A percentile compares a stretch with the other conserved stretches of the same genome.
Evolutionary conservation across 2,797 vertebrate genomes (phyloP).

Genomic region (Okamejei kenojei): DNA sequence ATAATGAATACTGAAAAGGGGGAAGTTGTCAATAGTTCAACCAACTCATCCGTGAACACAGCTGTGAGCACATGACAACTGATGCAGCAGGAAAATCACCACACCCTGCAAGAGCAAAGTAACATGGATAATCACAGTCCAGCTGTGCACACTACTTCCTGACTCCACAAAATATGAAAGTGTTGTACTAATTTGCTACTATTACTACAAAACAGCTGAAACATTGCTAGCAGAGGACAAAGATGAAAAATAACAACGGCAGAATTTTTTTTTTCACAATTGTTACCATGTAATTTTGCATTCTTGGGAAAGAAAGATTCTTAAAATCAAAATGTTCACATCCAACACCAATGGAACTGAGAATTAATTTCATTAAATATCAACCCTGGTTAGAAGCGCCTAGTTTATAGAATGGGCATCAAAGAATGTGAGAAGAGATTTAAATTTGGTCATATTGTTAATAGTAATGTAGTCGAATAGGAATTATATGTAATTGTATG

Average conservation of each 20-base stretch:
- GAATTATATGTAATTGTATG: too few relatives aligned
- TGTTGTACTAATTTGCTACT: neutral
- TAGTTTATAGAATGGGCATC: neutral
- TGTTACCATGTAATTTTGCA: neutral
- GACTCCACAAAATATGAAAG: neutral
- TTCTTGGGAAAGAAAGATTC: too few relatives aligned
- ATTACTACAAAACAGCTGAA: neutral
- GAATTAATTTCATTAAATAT: neutral
- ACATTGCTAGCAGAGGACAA: neutral
- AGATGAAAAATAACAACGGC: neutral
- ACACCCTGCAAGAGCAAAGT: neutral
- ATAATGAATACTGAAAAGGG: neutral
- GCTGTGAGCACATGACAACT: neutral
- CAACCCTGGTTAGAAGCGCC: too few relatives aligned
- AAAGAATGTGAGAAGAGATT: neutral
- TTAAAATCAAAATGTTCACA: neutral
- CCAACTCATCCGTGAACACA: neutral
- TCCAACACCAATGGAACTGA: neutral
- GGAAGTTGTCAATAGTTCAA: neutral
- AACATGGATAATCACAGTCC: neutral
- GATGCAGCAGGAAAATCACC: neutral
- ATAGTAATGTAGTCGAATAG: neutral
- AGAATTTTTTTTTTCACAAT: neutral
- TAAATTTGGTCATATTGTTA: neutral
- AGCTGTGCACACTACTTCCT: neutral